Conservation (phyloP, 1,140 invertebrate genomes). For the Babylonia areolata region DNA sequence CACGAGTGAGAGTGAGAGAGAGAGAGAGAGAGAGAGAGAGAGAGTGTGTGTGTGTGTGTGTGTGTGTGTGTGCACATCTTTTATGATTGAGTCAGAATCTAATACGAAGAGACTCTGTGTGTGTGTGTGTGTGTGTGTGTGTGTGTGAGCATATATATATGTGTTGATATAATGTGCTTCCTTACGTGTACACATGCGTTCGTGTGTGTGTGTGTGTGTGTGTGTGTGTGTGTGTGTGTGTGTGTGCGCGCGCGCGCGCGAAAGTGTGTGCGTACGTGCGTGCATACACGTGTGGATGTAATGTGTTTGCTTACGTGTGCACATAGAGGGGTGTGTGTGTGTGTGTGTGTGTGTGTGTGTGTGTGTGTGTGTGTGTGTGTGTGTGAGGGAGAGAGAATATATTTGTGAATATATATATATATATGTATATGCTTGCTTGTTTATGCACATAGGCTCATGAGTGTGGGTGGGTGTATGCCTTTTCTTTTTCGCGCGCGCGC, state of each 20-base stretch:
- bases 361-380: too few species aligned
- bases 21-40: conserved; percentile 3
- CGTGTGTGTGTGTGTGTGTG: too few species aligned
- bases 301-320: not conserved
- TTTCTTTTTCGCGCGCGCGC: not conserved
- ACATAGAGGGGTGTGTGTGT: not conserved
- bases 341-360: too few species aligned
- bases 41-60: not conserved
- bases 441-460: not conserved
- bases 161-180: too few species aligned
- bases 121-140: too few species aligned
- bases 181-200: too few species aligned
- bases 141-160: too few species aligned
- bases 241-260: not conserved
- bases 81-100: too few species aligned
- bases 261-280: not conserved
- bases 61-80: too few species aligned
- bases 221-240: not conserved
- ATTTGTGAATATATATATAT: not conserved
- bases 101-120: too few species aligned
- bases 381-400: too few species aligned
- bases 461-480: not conserved
- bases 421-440: not conserved
- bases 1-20: not conserved
- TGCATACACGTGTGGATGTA: not conserved